Base-by-base conservation (phyloP, 2,113 vertebrate species). In the Oncorhynchus gorbuscha region DNA sequence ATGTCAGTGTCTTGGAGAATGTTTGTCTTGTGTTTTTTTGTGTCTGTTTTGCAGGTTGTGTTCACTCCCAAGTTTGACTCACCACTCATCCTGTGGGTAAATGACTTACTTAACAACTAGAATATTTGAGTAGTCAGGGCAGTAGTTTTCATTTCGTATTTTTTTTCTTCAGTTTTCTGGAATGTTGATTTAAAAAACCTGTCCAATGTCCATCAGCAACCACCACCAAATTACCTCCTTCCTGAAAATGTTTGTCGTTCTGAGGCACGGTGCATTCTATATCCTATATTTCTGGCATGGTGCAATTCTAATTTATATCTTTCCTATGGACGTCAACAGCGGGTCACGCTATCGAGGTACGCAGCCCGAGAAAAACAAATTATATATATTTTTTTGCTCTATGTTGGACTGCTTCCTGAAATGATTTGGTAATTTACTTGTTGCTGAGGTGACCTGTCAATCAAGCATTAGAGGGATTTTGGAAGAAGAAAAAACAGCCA, bases 291-390 rank as follows among this genome's bases (percentile, higher is more conserved):
- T 32, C 85, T 68, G 74, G 77, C 79, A 79, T 88, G 82, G 79
- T 83, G 24, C 75, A 78, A 76, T 86, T 90, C 82, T 84, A 85
- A 90, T 91, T 90, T 89, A 79, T 78, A 86, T 83, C 85, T 89
- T 89, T 75, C 72, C 30, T 69, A 39, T 71, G 74, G 81, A 83
- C 73, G 85, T 84, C 79, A 84, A 88, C 85, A 81, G 81, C 81
- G 82, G 49, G 18, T 12, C 75, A 69, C 5, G 71, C 89, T 92
- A 91, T 92, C 89, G 73, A 81, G 72, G 74, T 74, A 76, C 62
- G 77, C 89, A 90, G 90, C 84, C 81, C 75, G 73, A 18, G 28
- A 35, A 76, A 87, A 91, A 91, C 91, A 89, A 92, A 92, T 92
- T 89, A 90, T 87, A 83, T 88, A 87, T 85, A 81, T 65, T 32